These are phyloP conservation scores for Pachliopta kotzebuea DNA, from an alignment of 2,888 invertebrate genomes.

Conservation along the genomic window DNA sequence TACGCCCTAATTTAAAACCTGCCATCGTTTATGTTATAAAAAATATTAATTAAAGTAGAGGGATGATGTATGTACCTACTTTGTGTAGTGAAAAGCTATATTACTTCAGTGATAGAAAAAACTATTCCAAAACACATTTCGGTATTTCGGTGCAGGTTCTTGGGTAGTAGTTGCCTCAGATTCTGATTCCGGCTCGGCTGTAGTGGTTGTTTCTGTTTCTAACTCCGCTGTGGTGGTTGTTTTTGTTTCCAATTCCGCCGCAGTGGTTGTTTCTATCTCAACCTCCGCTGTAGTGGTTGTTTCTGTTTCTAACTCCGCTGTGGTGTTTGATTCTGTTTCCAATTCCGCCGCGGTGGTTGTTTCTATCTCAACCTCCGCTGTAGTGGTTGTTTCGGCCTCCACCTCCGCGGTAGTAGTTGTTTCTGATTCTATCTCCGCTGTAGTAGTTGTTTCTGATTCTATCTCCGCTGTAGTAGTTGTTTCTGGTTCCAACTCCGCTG, in stretches of 20 bases:
- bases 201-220: neutral
- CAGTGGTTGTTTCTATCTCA: neutral
- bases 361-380: constrained; percentile 13
- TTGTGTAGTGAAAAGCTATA: too few species aligned
- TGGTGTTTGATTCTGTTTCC: constrained; percentile 6
- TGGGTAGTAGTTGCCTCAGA: too few species aligned
- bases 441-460: too few species aligned
- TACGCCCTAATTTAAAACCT: too few species aligned
- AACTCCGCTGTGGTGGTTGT: neutral
- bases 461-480: too few species aligned
- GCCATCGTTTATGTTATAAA: too few species aligned
- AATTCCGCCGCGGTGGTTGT: constrained; percentile 5
- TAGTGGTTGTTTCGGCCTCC: constrained; percentile 6
- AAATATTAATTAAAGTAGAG: too few species aligned
- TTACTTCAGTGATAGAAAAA: too few species aligned
- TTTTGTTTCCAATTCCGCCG: neutral
- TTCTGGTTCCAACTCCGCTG: too few species aligned
- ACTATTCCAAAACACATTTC: too few species aligned
- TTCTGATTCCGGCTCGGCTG: neutral
- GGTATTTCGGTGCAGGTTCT: too few species aligned
- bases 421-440: neutral
- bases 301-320: constrained; percentile 4
- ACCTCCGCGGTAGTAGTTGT: neutral
- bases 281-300: neutral
- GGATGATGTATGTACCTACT: too few species aligned